These are phyloP conservation scores for Zaprionus lineosus DNA, from an alignment of 2,888 invertebrate species.

Conservation along the genomic window DNA sequence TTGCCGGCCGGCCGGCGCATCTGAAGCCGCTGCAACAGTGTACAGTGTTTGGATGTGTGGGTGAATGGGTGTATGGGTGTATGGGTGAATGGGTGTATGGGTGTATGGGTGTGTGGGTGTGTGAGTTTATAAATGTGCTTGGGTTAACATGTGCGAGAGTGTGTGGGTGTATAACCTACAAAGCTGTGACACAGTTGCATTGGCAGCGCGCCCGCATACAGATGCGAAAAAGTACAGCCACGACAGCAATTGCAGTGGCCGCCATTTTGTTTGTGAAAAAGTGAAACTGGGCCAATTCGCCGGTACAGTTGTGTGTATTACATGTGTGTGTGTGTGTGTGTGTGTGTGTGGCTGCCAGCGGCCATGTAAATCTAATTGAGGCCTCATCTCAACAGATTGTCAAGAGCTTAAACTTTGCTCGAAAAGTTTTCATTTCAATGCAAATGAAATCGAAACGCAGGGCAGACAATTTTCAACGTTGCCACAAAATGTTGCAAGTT, in stretches of 20 bases:
- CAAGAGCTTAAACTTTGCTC: constrained; percentile 24
- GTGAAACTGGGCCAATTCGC: constrained; percentile 69
- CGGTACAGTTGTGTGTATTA: constrained; percentile 57
- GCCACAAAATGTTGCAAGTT: constrained; percentile 34
- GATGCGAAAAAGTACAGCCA: constrained; percentile 71
- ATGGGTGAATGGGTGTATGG: not conserved
- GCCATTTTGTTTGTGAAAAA: constrained; percentile 73
- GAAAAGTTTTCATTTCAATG: constrained; percentile 41
- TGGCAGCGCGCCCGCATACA: constrained; percentile 48
- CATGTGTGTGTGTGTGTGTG: not conserved
- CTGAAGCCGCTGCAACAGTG: constrained; percentile 45
- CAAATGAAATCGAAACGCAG: constrained; percentile 70
- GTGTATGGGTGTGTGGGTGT: constrained; percentile 8
- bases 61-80: constrained; percentile 7
- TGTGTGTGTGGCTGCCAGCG: not conserved
- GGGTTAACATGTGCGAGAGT: constrained; percentile 12
- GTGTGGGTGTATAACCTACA: constrained; percentile 59
- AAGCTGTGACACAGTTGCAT: constrained; percentile 60
- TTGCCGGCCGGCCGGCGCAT: constrained; percentile 75
- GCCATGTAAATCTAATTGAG: constrained; percentile 44
- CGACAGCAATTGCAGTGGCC: constrained; percentile 75
- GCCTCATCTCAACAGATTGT: constrained; percentile 30
- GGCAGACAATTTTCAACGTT: constrained; percentile 26
- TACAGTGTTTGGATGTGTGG: constrained; percentile 7
- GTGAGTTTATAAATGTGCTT: constrained; percentile 8